A percentile compares a stretch with the other conserved stretches of the same genome.
Conservation (phyloP, 2,888 invertebrate genomes). For the Hirtodrosophila alboralis region DNA sequence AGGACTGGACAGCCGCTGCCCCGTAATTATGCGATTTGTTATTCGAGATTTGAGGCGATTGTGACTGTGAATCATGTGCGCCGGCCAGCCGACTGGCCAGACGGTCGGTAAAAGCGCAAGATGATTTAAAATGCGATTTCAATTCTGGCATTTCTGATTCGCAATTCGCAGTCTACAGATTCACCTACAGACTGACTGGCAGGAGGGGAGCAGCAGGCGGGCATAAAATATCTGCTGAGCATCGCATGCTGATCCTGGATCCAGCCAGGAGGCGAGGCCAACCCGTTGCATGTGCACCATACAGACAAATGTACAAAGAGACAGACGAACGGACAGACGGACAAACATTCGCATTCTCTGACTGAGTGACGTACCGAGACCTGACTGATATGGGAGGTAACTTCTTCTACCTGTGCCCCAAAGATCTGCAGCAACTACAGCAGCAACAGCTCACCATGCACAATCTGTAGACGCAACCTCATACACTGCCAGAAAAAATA, state of each 20-base stretch:
- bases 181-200: neutral
- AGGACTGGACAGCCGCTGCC: constrained; percentile 73
- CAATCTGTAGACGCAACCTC: neutral
- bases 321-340: constrained; percentile 17
- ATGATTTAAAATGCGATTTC: constrained; percentile 84
- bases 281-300: constrained; percentile 64
- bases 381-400: constrained; percentile 77
- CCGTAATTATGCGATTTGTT: constrained; percentile 84
- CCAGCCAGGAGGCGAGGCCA: constrained; percentile 60
- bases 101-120: constrained; percentile 44
- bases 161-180: constrained; percentile 56
- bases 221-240: constrained; percentile 41
- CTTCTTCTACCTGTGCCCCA: constrained; percentile 30
- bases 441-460: constrained; percentile 27
- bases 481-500: constrained; percentile 36
- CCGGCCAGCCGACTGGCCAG: constrained; percentile 29
- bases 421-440: constrained; percentile 24
- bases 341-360: constrained; percentile 45
- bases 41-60: constrained; percentile 83
- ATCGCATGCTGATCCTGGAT: constrained; percentile 80
- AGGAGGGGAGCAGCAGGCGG: neutral
- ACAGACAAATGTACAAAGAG: constrained; percentile 25
- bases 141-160: constrained; percentile 82
- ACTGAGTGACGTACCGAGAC: constrained; percentile 73
- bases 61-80: constrained; percentile 81